A percentile compares a stretch with the other conserved stretches of the same genome.
Conservation (phyloP, 2,113 vertebrate genomes). For the Tenrec ecaudatus region DNA sequence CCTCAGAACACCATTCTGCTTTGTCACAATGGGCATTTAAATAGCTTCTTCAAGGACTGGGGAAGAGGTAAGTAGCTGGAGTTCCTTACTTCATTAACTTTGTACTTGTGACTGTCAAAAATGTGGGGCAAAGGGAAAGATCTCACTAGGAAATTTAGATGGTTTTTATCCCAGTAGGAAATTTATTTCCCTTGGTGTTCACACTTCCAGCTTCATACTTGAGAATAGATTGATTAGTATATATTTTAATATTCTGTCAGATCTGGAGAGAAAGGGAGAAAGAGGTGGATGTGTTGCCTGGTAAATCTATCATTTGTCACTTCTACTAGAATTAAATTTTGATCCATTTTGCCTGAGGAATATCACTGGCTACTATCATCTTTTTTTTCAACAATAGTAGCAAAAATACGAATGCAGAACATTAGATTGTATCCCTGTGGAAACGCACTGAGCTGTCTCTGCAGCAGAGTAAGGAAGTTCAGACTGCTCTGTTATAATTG, state of each 20-base stretch:
- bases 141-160: neutral
- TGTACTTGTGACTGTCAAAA: neutral
- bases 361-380: slow-evolving; percentile 14
- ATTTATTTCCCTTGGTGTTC: slow-evolving; percentile 18
- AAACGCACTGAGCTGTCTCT: slow-evolving; percentile 30
- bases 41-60: neutral
- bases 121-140: neutral
- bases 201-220: slow-evolving; percentile 26
- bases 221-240: slow-evolving; percentile 11
- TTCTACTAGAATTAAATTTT: slow-evolving; percentile 23
- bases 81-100: slow-evolving; percentile 3
- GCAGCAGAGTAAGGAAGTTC: slow-evolving; percentile 10
- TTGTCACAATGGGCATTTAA: neutral
- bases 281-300: neutral
- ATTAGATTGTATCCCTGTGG: slow-evolving; percentile 5
- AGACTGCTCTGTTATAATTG: neutral
- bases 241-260: slow-evolving; percentile 38
- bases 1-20: too few species aligned
- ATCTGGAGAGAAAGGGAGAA: neutral
- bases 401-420: slow-evolving; percentile 33
- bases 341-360: slow-evolving; percentile 30
- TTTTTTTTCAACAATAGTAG: slow-evolving; percentile 7
- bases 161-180: neutral
- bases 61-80: neutral
- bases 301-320: slow-evolving; percentile 8